A percentile compares a stretch with the other conserved stretches of the same genome.
Conservation (phyloP, 2,888 invertebrate species). For the Ennomos erosarius region DNA sequence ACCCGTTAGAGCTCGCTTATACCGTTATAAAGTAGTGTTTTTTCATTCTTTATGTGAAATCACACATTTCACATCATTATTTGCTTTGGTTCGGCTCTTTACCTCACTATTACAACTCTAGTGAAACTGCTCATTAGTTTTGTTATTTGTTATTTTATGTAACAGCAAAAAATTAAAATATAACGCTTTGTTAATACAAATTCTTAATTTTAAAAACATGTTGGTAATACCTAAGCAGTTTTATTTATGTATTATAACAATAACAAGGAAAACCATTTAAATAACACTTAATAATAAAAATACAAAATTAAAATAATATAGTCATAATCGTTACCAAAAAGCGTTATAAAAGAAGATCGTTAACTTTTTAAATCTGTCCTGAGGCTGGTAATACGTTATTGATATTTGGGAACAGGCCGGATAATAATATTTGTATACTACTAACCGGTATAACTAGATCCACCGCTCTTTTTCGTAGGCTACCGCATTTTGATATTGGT, state of each 20-base stretch:
- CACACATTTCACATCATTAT: constrained; percentile 23
- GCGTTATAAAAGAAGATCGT: constrained; percentile 65
- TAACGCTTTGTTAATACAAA: too few species aligned
- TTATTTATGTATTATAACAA: too few species aligned
- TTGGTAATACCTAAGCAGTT: too few species aligned
- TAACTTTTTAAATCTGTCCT: constrained; percentile 81
- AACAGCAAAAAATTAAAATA: neutral
- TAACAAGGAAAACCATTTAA: too few species aligned
- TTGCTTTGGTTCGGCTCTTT: constrained; percentile 9
- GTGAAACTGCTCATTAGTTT: constrained; percentile 1
- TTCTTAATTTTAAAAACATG: too few species aligned
- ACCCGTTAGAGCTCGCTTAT: constrained; percentile 25
- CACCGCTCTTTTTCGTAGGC: constrained; percentile 44
- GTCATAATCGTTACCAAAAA: constrained; percentile 23
- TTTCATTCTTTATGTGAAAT: constrained; percentile 14
- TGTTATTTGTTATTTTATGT: neutral
- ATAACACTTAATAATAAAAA: too few species aligned
- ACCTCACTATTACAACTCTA: constrained; percentile 1
- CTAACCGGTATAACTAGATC: constrained; percentile 62
- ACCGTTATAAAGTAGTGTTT: constrained; percentile 19
- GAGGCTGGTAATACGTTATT: constrained; percentile 82
- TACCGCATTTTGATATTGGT: constrained; percentile 37
- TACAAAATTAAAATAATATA: constrained; percentile 1
- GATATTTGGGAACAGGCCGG: constrained; percentile 83
- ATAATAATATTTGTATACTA: constrained; percentile 83